A percentile compares a stretch with the other conserved stretches of the same genome.
phyloP scores from a whole-genome alignment of 2,113 vertebrate species.

The Cyanoderma ruficeps region DNA sequence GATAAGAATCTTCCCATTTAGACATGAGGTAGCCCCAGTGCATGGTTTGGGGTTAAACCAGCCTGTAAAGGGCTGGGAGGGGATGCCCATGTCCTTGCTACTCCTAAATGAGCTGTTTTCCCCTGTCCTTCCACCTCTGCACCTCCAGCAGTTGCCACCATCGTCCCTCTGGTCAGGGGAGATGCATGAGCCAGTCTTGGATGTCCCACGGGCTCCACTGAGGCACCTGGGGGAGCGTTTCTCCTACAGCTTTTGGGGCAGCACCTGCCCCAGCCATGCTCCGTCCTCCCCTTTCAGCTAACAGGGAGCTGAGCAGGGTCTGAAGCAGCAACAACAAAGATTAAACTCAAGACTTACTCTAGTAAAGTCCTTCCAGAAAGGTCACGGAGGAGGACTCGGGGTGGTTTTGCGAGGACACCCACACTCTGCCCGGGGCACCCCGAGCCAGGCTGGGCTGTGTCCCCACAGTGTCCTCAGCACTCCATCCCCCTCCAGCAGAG shows the following conservation, averaged over 20 bases:
- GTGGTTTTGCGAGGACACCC: rapidly evolving
- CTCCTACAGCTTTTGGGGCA: background rate
- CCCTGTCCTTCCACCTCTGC: background rate
- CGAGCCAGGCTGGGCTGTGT: rapidly evolving
- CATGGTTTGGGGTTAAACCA: background rate
- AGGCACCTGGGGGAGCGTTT: rapidly evolving
- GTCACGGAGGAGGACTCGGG: background rate
- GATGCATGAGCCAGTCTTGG: background rate
- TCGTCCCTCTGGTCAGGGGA: background rate
- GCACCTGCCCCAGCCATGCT: rapidly evolving
- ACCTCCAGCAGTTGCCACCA: rapidly evolving
- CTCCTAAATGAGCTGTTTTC: background rate
- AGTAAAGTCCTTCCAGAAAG: background rate
- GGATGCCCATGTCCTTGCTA: background rate
- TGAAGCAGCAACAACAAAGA: background rate
- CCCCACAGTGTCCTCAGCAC: background rate
- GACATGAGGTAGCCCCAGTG: rapidly evolving
- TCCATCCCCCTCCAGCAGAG: rapidly evolving
- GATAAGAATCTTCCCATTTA: background rate
- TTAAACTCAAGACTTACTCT: conserved; percentile 9
- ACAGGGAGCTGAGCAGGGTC: background rate
- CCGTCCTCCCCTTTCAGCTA: background rate
- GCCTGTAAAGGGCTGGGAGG: background rate
- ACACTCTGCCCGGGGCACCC: background rate
- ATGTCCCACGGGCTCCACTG: rapidly evolving